phyloP scores from a whole-genome alignment of 2,888 invertebrate genomes.

The Leptinotarsa peninsularis region DNA sequence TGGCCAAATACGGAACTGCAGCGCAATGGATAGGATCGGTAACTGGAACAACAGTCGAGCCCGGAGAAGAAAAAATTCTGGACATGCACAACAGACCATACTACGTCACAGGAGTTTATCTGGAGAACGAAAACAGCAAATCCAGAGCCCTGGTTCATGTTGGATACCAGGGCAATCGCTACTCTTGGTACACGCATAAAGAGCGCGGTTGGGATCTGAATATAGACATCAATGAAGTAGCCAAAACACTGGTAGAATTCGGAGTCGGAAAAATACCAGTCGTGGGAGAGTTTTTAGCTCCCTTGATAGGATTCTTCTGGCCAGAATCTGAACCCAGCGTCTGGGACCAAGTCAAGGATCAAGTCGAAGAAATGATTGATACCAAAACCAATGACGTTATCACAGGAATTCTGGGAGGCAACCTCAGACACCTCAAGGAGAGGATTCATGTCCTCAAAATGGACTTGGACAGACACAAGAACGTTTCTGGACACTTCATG shows the following conservation, averaged over 20 bases:
- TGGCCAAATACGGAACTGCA: neutral
- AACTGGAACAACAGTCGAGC: neutral
- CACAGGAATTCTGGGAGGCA: conserved; percentile 2
- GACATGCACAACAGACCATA: neutral
- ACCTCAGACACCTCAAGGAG: neutral
- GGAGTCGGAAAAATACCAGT: conserved; percentile 17
- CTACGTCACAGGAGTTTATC: neutral
- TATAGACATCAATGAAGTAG: neutral
- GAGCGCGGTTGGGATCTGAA: neutral
- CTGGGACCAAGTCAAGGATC: conserved; percentile 11
- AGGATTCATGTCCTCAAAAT: neutral
- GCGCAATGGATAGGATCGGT: neutral
- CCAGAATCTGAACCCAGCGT: neutral
- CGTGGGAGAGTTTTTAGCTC: neutral
- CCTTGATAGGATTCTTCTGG: conserved; percentile 9
- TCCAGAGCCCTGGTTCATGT: neutral
- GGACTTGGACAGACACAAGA: neutral
- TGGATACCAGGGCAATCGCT: neutral
- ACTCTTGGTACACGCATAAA: neutral
- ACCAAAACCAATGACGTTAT: conserved; percentile 2
- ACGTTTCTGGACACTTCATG: conserved; percentile 11
- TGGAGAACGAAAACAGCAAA: neutral
- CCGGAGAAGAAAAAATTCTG: neutral
- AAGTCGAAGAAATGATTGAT: conserved; percentile 12
- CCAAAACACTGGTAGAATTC: neutral